Conservation (phyloP, 2,797 vertebrate species). For the Choloepus didactylus region DNA sequence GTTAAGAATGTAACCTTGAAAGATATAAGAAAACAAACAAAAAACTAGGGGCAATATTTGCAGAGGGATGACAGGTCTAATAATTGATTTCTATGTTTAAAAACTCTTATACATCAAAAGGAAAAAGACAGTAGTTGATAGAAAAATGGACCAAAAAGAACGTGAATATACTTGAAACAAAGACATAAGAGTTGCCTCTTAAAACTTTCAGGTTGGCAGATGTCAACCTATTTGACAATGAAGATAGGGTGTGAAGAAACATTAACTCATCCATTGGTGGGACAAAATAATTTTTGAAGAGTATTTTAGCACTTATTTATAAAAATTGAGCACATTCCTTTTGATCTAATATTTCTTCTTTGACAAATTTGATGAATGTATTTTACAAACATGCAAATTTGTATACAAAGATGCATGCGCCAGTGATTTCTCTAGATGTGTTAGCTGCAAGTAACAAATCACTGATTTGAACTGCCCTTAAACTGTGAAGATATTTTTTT, state of each 20-base stretch:
- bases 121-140: neutral
- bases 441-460: neutral
- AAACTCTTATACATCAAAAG: neutral
- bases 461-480: neutral
- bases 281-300: neutral
- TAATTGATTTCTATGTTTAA: conserved; percentile 47
- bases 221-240: neutral
- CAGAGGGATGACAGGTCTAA: neutral
- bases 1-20: neutral
- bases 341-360: neutral
- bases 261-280: neutral
- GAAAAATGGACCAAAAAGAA: neutral
- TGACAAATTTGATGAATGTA: neutral
- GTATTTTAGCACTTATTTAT: neutral
- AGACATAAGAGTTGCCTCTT: neutral
- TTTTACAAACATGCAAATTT: neutral
- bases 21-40: neutral
- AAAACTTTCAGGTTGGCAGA: neutral
- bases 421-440: conserved; percentile 18
- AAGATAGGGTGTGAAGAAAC: neutral
- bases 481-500: neutral
- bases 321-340: neutral
- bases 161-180: neutral
- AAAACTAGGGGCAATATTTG: conserved; percentile 24
- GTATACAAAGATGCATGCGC: neutral